Base-by-base conservation (phyloP, 2,797 vertebrate genomes). In the Pseudochirops corinnae region DNA sequence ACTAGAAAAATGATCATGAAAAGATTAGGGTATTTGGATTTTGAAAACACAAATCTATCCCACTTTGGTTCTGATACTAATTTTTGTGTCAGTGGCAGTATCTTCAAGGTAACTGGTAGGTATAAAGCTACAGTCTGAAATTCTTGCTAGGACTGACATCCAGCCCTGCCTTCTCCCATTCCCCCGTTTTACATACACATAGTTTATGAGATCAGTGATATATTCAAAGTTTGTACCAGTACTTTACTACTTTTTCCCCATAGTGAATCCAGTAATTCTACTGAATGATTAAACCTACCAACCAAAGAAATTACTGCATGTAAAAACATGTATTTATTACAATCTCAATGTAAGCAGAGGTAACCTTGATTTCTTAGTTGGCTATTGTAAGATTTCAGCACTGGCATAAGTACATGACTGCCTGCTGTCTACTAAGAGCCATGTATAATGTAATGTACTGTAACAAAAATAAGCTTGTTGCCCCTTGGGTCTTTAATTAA, bases 291-390 rank as follows among this genome's bases (percentile, higher is more conserved):
- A 95, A 95, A 82, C 91, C 82, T 92, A 98, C 98, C 95, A 52
- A 97, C 98, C 98, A 98, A 98, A 98, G 98, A 98, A 96, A 96
- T 97, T 96, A 95, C 3, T 97, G 97, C 97, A 97, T 97, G 95
- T 98, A 33, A 82, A 93, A 39, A 97, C 74, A 87, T 87, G 74
- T 87, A 50, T 96, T 82, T 96, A 26, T 87, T 92, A 91, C 96
- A 95, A 6, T 97, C 94, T 95, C 96, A 93, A 0, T 94, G 90
- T 94, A 94, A 94, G 94, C 94, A 93, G 62, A 92, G 62, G 67
- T 92, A 94, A 53, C 62, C 92, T 94, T 55, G 91, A 55, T 90
- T 87, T 96, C 96, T 96, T 93, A 39, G 52, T 94, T 94, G 56
- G 90, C 93, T 95, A 46, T 5, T 33, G 28, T 55, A 55, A 55